phyloP scores from a whole-genome alignment of 2,888 invertebrate species.

The Hipparchia semele region DNA sequence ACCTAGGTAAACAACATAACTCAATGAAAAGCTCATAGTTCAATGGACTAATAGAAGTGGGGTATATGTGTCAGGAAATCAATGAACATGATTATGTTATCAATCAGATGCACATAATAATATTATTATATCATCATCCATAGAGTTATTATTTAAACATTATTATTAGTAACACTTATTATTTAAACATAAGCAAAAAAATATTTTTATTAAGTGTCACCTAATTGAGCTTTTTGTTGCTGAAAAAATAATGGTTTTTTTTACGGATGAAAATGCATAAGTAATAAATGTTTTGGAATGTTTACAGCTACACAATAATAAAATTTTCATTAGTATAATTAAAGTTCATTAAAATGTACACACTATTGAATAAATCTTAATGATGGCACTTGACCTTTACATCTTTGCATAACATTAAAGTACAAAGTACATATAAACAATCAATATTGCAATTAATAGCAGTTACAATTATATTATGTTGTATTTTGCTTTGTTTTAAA shows the following conservation, averaged over 20 bases:
- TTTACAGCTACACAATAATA: neutral
- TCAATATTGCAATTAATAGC: conserved; percentile 2
- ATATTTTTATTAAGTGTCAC: no score
- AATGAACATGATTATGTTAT: no score
- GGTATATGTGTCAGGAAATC: no score
- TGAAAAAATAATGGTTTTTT: neutral
- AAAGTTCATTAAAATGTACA: conserved; percentile 14
- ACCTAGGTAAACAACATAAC: no score
- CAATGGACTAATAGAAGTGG: no score
- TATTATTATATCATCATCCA: no score
- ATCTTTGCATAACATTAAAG: conserved; percentile 19
- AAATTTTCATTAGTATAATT: conserved; percentile 7
- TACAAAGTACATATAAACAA: conserved; percentile 11
- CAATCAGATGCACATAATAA: no score
- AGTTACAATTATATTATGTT: neutral
- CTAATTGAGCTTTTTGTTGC: no score
- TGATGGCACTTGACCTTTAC: conserved; percentile 25
- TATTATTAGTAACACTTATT: no score
- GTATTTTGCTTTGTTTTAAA: conserved; percentile 1
- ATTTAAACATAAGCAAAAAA: no score
- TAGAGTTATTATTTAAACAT: no score
- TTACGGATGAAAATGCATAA: neutral
- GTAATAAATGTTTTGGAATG: neutral
- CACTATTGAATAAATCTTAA: conserved; percentile 17
- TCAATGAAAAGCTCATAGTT: no score